Base-by-base conservation (phyloP, 1,140 invertebrate genomes). In the Bemisia tabaci region DNA sequence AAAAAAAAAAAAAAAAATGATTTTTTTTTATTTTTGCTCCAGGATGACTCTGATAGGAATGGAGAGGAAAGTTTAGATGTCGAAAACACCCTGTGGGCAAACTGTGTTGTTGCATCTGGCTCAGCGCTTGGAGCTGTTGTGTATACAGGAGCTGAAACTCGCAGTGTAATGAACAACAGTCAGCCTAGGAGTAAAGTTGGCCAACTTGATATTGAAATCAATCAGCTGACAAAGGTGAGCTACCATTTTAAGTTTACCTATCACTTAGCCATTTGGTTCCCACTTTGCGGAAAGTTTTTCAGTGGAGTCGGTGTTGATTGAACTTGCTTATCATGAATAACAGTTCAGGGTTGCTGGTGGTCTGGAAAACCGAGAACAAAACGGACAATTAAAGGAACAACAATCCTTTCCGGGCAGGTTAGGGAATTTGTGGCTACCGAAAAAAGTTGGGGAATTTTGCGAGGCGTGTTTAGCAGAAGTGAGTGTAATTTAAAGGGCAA, bases 1-100 rank as follows among this genome's bases (percentile, higher is more conserved):
- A n/a, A n/a, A n/a, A n/a, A n/a, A n/a, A n/a, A n/a, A n/a, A n/a
- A n/a, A n/a, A n/a, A n/a, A n/a, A n/a, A n/a, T n/a, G n/a, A n/a
- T n/a, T n/a, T 48, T 17, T 17, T 64, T 64, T 21, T 64, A 25
- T 21, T 66, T 70, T 75, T 72, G 0, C 68, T 85, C 82, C 79
- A 83, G 70, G 84, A 81, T 81, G 80, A 85, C 77, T 77, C 79
- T 5, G 33, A 48, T 48, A 48, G 33, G 17, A 48, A 17, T 74
- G 81, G 79, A n/a, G 80, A 80, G 69, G 89, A 91, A 70, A 89
- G 93, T 62, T 81, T 99, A 22, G 91, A 89, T 74, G 88, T 99
- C 24, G 95, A 99, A 76, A 99, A 99, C 77, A 98, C 96, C 0
- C 77, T 99, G 22, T 99, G 97, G 97, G 94, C 96, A 2, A 98